Base-by-base conservation (phyloP, 1,140 invertebrate species). In the Heliconius nattereri region DNA sequence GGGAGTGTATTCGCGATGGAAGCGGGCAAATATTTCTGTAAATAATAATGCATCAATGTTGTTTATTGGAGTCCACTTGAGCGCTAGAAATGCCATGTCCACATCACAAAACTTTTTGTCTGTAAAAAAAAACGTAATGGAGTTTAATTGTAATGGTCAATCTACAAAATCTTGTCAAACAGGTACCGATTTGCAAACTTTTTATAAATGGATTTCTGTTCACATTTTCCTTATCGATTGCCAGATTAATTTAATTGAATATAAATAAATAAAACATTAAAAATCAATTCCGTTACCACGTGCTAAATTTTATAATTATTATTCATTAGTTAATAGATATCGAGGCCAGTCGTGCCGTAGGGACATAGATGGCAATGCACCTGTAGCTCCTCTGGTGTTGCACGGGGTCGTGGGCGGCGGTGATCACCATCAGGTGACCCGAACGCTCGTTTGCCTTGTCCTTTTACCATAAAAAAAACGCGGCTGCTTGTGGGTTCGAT, bases 21-120 rank as follows among this genome's bases (percentile, higher is more conserved):
- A 95, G 40, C 94, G 89, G 3, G 92, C 94, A 82, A 95, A 94
- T 83, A 95, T 93, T 85, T 95, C 93, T 19, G 93, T 87, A 81
- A 94, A 94, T 73, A 95, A 87, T 32, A 94, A 83, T 16, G 88
- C 87, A 9, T 95, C 92, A 29, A 89, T 85, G 35, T 82, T 85
- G 72, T 94, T 90, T 29, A 92, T 90, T 29, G 91, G 89, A 37
- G 83, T 89, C 94, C 94, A 95, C 81, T 95, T 95, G n/a, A 95
- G 83, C 13, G 92, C 94, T 71, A 95, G 77, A 78, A 95, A 95
- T 23, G 92, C 91, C 94, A 95, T 95, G 76, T 95, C 93, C 20
- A 95, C 89, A 78, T 94, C 93, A 81, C 94, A 95, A 80, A 89
- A 95, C 83, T 91, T 94, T 82, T 93, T 94, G 84, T 94, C 94